These are phyloP conservation scores for Prolemur simus DNA, from an alignment of 2,113 vertebrate genomes.

Conservation along the genomic window DNA sequence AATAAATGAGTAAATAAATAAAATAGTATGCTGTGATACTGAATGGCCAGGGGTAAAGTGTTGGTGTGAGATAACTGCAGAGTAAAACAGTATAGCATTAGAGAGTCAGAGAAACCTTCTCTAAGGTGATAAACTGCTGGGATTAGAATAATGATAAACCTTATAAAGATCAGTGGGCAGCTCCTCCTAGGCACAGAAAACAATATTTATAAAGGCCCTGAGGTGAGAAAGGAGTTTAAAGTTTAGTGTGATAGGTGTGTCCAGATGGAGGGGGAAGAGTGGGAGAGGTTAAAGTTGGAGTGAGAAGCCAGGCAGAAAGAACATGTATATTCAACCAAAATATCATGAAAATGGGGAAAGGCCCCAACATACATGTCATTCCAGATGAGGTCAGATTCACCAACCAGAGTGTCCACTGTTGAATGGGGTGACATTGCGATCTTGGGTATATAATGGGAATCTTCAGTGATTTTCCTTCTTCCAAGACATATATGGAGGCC, in stretches of 20 bases:
- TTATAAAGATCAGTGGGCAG: neutral
- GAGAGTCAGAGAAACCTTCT: neutral
- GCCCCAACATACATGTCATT: neutral
- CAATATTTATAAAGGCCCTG: neutral
- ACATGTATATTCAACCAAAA: neutral
- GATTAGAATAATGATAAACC: neutral
- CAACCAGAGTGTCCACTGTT: neutral
- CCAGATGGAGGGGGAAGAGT: neutral
- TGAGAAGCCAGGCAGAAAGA: neutral
- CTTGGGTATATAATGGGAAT: neutral
- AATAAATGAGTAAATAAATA: too few species aligned
- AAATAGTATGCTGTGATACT: neutral
- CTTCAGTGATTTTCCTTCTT: neutral
- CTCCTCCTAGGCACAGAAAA: neutral
- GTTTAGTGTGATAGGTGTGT: neutral
- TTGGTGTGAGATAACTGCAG: neutral
- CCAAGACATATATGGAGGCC: neutral
- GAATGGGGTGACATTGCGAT: neutral
- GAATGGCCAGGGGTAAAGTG: neutral
- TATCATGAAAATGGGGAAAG: neutral
- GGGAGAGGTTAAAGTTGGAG: neutral
- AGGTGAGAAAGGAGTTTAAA: constrained; percentile 36
- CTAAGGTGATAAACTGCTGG: neutral
- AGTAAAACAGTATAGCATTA: neutral
- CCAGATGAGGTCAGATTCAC: neutral